Conservation (phyloP, 2,113 vertebrate species). For the Scopus umbretta region DNA sequence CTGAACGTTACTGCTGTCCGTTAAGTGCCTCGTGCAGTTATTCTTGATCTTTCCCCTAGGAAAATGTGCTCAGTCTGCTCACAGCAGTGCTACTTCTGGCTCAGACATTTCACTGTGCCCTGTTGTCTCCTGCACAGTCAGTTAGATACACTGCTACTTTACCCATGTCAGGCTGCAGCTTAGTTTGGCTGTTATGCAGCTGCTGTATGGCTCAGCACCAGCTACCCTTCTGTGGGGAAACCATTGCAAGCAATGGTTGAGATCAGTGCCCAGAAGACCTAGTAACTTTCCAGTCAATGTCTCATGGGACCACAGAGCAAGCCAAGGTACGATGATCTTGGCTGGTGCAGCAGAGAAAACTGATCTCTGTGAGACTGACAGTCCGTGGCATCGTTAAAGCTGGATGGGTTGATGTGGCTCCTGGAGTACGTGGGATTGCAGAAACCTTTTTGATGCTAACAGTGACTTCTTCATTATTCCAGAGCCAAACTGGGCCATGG, state of each 20-base stretch:
- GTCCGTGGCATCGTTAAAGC: not conserved
- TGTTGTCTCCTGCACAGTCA: not conserved
- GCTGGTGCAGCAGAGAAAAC: not conserved
- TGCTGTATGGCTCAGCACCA: not conserved
- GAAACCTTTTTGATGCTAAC: not conserved
- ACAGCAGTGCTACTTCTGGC: not conserved
- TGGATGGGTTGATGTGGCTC: not conserved
- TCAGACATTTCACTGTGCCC: not conserved
- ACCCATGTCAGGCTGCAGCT: not conserved
- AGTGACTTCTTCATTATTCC: not conserved
- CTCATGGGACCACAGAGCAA: not conserved
- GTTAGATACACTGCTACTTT: not conserved
- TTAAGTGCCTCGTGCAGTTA: not conserved
- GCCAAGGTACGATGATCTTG: not conserved
- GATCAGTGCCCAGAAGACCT: not conserved
- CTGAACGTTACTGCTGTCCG: not conserved
- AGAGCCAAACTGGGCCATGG: conserved; percentile 96
- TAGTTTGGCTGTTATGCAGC: not conserved
- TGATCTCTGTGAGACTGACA: not conserved
- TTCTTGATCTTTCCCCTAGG: not conserved
- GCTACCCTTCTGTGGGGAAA: not conserved
- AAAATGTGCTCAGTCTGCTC: not conserved
- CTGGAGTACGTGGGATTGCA: not conserved
- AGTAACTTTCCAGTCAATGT: not conserved
- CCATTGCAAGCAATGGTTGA: not conserved